phyloP scores from a whole-genome alignment of 1,140 invertebrate genomes.

The Neomicropteryx cornuta region DNA sequence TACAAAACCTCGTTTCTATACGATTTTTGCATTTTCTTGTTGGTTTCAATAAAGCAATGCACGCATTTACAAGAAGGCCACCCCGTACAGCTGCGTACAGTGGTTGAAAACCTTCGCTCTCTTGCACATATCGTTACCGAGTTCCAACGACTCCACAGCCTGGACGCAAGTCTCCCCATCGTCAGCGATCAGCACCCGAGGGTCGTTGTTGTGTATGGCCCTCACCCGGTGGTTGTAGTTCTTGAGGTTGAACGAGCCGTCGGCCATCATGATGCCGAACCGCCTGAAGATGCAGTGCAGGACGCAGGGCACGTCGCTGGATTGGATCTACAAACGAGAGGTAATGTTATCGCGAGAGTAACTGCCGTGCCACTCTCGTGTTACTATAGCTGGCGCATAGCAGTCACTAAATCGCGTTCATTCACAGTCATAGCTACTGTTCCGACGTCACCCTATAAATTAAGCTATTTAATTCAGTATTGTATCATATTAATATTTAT shows the following conservation, averaged over 20 bases:
- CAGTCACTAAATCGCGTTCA: too few relatives aligned
- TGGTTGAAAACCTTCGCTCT: slow-evolving; percentile 35
- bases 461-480: too few relatives aligned
- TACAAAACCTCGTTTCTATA: too few relatives aligned
- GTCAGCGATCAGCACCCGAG: slow-evolving; percentile 32
- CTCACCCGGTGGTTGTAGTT: slow-evolving; percentile 30
- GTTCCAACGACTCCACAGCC: slow-evolving; percentile 31
- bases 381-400: too few relatives aligned
- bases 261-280: slow-evolving; percentile 33
- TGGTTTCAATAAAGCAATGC: too few relatives aligned
- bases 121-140: slow-evolving; percentile 31
- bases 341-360: too few relatives aligned
- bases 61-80: too few relatives aligned
- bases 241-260: slow-evolving; percentile 28
- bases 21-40: too few relatives aligned
- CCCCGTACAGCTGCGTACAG: slow-evolving; percentile 33
- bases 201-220: slow-evolving; percentile 30
- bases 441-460: too few relatives aligned
- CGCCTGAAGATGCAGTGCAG: slow-evolving; percentile 33
- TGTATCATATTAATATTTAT: too few relatives aligned
- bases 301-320: slow-evolving; percentile 31
- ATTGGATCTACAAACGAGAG: slow-evolving; percentile 27
- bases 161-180: slow-evolving; percentile 31
- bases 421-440: too few relatives aligned
- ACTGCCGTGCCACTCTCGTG: too few relatives aligned